Conservation (phyloP, 2,888 invertebrate genomes). For the Alsophila aescularia region DNA sequence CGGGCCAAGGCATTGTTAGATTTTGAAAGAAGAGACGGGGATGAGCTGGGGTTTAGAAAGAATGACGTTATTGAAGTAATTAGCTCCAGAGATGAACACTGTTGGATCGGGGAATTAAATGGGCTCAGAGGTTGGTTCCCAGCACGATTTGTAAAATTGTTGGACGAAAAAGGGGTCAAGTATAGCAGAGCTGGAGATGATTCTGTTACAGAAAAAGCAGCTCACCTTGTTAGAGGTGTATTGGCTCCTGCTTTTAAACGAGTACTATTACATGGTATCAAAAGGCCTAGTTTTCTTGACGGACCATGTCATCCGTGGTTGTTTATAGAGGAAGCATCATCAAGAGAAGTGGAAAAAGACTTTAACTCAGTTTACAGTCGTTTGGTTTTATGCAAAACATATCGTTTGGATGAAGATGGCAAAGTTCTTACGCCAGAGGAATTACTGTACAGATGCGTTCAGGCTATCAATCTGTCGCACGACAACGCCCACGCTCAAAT, state of each 20-base stretch:
- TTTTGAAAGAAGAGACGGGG: slow-evolving; percentile 98
- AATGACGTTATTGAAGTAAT: slow-evolving; percentile 99
- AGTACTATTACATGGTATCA: slow-evolving; percentile 97
- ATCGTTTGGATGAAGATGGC: slow-evolving; percentile 98
- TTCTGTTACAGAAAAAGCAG: slow-evolving; percentile 97
- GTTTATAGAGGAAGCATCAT: slow-evolving; percentile 98
- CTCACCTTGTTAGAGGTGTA: slow-evolving; percentile 97
- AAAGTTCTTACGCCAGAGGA: slow-evolving; percentile 99
- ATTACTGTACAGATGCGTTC: slow-evolving; percentile 96
- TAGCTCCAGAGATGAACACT: slow-evolving; percentile 98
- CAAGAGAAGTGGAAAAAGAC: slow-evolving; percentile 98
- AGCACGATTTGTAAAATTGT: slow-evolving; percentile 96
- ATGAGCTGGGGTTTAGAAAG: slow-evolving; percentile 98
- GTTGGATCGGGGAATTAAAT: slow-evolving; percentile 99
- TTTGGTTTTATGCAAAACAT: slow-evolving; percentile 98
- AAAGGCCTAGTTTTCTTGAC: slow-evolving; percentile 93
- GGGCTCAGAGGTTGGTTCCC: slow-evolving; percentile 98
- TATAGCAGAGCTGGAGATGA: slow-evolving; percentile 98
- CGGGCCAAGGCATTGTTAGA: slow-evolving; percentile 98
- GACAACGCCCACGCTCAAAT: slow-evolving; percentile 98
- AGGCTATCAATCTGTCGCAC: slow-evolving; percentile 97
- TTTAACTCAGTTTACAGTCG: slow-evolving; percentile 99
- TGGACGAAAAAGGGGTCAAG: slow-evolving; percentile 92
- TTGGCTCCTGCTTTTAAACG: slow-evolving; percentile 97
- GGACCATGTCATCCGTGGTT: slow-evolving; percentile 99